Conservation (phyloP, 2,113 vertebrate genomes). For the Gymnobelideus leadbeateri region DNA sequence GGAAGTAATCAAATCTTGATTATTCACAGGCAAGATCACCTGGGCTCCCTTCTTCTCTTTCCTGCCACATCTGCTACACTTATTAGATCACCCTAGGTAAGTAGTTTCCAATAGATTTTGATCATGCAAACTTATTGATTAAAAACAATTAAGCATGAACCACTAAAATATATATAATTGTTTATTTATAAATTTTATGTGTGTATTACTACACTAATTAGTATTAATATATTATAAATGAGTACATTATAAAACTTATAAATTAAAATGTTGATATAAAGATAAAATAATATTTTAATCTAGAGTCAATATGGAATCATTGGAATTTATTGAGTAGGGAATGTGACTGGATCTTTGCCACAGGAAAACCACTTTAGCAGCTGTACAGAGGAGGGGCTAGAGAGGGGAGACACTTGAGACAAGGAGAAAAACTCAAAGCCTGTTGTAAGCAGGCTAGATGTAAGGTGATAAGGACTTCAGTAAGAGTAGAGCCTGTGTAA, state of each 20-base stretch:
- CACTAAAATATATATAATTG: not conserved
- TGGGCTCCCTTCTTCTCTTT: not conserved
- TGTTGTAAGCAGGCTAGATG: not conserved
- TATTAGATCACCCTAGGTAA: not conserved
- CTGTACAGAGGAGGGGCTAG: not conserved
- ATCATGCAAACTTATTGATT: not conserved
- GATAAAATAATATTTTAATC: not conserved
- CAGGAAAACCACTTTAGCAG: not conserved
- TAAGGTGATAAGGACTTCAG: not conserved
- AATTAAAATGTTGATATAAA: not conserved
- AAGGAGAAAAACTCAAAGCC: too few relatives aligned
- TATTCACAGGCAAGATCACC: not conserved
- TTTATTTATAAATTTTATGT: not conserved
- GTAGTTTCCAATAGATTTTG: not conserved
- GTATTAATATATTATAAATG: not conserved
- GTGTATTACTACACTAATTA: not conserved
- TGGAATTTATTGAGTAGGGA: not conserved
- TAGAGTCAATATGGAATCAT: not conserved
- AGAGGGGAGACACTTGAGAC: not conserved
- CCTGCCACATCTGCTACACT: constrained; percentile 19
- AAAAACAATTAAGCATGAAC: not conserved
- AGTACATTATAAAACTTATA: not conserved
- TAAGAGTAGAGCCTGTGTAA: not conserved
- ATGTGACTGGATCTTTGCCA: not conserved
- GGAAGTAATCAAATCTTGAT: not conserved